These are phyloP conservation scores for Macrosteles quadrilineatus DNA, from an alignment of 1,140 invertebrate genomes.

Conservation along the genomic window DNA sequence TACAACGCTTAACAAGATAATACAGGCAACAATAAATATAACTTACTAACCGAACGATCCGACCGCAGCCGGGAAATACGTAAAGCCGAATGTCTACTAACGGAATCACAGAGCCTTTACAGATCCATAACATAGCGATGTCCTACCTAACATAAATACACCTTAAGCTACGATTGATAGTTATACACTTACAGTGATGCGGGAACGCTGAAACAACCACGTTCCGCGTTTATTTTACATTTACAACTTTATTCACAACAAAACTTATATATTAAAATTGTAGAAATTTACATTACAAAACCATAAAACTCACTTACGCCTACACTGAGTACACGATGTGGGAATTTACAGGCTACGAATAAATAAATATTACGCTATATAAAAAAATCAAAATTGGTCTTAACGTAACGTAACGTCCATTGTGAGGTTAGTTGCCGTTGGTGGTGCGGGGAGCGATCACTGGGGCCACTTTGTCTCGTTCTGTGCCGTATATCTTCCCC, in stretches of 20 bases:
- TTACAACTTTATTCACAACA: conserved; percentile 28
- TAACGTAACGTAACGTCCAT: conserved; percentile 5
- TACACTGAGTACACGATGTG: conserved; percentile 10
- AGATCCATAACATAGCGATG: conserved; percentile 2
- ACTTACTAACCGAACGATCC: conserved; percentile 9
- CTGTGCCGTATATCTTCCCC: conserved; percentile 94
- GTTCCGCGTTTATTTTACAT: conserved; percentile 8
- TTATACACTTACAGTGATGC: conserved; percentile 1
- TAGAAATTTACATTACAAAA: conserved; percentile 31
- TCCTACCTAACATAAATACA: conserved; percentile 21
- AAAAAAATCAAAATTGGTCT: conserved; percentile 29
- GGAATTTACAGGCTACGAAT: conserved; percentile 26
- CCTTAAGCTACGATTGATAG: conserved; percentile 18
- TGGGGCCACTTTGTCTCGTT: conserved; percentile 51
- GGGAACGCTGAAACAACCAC: too few relatives aligned
- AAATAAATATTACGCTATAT: conserved; percentile 30
- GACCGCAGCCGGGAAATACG: neutral
- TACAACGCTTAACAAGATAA: conserved; percentile 11
- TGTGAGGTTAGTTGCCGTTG: conserved; percentile 33
- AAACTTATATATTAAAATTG: conserved; percentile 21
- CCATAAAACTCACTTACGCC: conserved; percentile 19
- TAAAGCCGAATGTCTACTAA: conserved; percentile 22
- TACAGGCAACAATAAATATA: conserved; percentile 25
- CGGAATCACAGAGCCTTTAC: conserved; percentile 9
- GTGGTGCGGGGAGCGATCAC: conserved; percentile 30